Conservation (phyloP, 2,888 invertebrate genomes). For the Flexamia atlantica region DNA sequence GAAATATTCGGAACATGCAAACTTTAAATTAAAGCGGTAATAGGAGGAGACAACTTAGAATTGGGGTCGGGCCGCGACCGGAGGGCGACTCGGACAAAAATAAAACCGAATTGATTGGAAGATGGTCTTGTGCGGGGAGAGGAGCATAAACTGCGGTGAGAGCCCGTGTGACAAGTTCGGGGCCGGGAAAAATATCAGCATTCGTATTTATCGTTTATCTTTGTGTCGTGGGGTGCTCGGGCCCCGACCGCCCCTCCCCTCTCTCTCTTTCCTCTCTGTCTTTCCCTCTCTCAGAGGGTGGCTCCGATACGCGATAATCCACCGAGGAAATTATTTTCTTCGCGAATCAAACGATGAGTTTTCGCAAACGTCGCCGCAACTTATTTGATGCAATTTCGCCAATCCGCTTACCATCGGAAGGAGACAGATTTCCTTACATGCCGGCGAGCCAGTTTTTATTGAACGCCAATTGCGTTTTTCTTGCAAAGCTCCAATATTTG, state of each 20-base stretch:
- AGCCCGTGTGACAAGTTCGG: constrained; percentile 50
- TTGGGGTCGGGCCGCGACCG: neutral
- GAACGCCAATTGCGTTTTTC: constrained; percentile 46
- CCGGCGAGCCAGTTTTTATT: constrained; percentile 38
- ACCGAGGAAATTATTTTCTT: constrained; percentile 52
- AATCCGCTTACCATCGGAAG: constrained; percentile 31
- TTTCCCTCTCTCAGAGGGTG: neutral
- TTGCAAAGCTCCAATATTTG: neutral
- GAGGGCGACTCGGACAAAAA: neutral
- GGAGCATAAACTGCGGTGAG: constrained; percentile 53
- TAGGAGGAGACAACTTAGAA: constrained; percentile 22
- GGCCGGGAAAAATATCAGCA: constrained; percentile 61
- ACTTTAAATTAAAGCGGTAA: constrained; percentile 39
- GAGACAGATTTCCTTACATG: constrained; percentile 54
- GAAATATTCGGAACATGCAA: constrained; percentile 20
- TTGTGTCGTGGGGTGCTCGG: constrained; percentile 44
- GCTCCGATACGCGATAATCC: constrained; percentile 34
- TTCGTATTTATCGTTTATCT: constrained; percentile 62
- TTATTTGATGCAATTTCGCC: constrained; percentile 45
- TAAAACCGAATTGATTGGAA: constrained; percentile 57
- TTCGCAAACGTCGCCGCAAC: constrained; percentile 42
- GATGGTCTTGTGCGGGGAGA: constrained; percentile 41
- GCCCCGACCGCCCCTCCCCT: neutral
- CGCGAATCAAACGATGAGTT: constrained; percentile 11
- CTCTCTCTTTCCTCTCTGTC: no score